Conservation (phyloP, 2,888 invertebrate genomes). For the Germaria angustata region DNA sequence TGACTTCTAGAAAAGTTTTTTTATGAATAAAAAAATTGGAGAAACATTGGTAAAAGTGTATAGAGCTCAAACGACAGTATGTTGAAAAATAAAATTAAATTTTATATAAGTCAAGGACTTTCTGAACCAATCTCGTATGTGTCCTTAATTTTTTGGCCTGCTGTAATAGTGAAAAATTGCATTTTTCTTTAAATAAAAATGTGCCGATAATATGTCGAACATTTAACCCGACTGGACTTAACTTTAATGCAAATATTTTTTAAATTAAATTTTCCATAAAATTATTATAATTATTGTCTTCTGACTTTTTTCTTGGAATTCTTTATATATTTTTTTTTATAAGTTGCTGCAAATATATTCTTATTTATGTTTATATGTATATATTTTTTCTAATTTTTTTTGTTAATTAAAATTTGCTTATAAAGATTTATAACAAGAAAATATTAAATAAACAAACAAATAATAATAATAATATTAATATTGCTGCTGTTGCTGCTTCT, state of each 20-base stretch:
- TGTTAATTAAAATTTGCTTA: conserved; percentile 10
- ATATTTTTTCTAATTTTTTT: conserved; percentile 1
- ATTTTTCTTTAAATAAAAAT: no score
- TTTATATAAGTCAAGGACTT: no score
- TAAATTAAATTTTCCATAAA: neutral
- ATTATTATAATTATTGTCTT: neutral
- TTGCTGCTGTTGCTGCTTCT: conserved; percentile 47
- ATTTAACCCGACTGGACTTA: neutral
- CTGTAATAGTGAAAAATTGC: no score
- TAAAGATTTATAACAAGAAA: neutral
- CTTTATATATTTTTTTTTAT: conserved; percentile 6
- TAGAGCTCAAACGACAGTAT: no score
- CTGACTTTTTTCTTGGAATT: neutral
- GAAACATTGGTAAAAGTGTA: no score
- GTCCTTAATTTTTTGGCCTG: no score
- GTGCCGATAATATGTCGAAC: neutral
- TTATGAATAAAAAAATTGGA: no score
- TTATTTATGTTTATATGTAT: neutral
- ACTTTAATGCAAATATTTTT: neutral
- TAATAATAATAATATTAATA: neutral
- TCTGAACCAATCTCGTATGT: no score
- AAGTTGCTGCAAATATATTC: conserved; percentile 58
- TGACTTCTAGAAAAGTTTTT: no score
- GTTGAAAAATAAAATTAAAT: no score
- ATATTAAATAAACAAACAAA: neutral